Evolutionary conservation across 2,797 vertebrate genomes (phyloP), one percentile per base, ranked within the genome.

Genomic region (Aphelocoma californica): DNA sequence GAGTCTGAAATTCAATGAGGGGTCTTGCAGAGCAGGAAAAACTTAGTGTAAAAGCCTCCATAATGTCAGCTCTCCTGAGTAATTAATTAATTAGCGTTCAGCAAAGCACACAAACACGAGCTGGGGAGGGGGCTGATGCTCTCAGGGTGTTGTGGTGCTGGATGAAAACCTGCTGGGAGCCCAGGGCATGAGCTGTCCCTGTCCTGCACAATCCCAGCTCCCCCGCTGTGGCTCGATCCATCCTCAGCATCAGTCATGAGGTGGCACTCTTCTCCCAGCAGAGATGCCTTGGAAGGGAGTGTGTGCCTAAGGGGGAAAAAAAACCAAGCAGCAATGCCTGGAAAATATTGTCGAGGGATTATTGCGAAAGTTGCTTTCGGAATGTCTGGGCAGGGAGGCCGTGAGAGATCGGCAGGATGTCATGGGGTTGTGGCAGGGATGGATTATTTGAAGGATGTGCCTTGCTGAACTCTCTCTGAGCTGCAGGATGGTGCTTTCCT

Each of bases 251-350:
- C 93, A 88, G 95, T 90, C 95, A 92, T 96, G 72, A 96, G 92
- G 92, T 95, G 96, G 95, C 95, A 95, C 81, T 96, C 84, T 96
- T 96, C 48, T 71, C 96, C 93, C 88, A 51, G 81, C 53, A 94
- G 84, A 95, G 57, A 74, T 19, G 32, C 34, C 29, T 77, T 25
- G 73, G 21, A 24, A 87, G 18, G 2, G 14, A 36, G 3, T 2
- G 0, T 36, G 14, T 36, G 29, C 11, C 38, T 64, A 13, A 95
- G 40, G 10, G 2, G 4, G 17, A 32, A 31, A 36, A 36, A 5
- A 13, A 5, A 31, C 18, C 18, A 38, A 15, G 3, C 51, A 84
- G 34, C 36, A 69, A 71, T 7, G 14, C 29, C 74, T 15, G 66
- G 81, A 51, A 83, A 74, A 48, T 28, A 12, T 34, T 17, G 36